Base-by-base conservation (phyloP, 2,113 vertebrate species). In the Synchiropus splendidus region DNA sequence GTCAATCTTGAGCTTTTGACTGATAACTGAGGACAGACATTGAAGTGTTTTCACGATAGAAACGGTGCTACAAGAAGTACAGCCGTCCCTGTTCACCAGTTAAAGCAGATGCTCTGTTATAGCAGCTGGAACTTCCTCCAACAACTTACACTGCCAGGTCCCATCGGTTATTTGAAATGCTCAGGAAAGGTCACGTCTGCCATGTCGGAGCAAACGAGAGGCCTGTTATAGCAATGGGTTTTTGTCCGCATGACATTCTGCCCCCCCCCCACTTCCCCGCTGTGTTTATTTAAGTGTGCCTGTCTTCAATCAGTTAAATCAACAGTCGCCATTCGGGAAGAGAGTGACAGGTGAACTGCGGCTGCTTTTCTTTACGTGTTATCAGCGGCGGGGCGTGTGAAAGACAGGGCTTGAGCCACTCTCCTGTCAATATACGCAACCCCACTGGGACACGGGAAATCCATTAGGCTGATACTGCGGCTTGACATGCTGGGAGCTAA, bases 51-150 rank as follows among this genome's bases (percentile, higher is more conserved):
- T n/a, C n/a, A n/a, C n/a, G n/a, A n/a, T n/a, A n/a, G n/a, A n/a
- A n/a, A n/a, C n/a, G n/a, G n/a, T n/a, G n/a, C n/a, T n/a, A n/a
- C n/a, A n/a, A n/a, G n/a, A n/a, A n/a, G n/a, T n/a, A n/a, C n/a
- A 27, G 21, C 21, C 21, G 40, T 78, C 68, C 58, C 75, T 18
- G 48, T 48, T 12, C 51, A 40, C 58, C 59, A 35, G 59, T 68
- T 64, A 45, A 64, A 70, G 70, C 78, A 83, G 80, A 82, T 80
- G 75, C 75, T 48, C 54, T 75, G 79, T 79, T 72, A 74, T 58
- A 16, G 36, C 53, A 64, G 61, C 65, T 58, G 58, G 51, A 70
- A 61, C 65, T 70, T 68, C 64, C 63, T 70, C 63, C 76, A 54
- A 27, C 21, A 27, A 59, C 60, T 56, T 55, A 64, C 61, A 59